Conservation (phyloP, 1,140 invertebrate genomes). For the Nebria ingens region DNA sequence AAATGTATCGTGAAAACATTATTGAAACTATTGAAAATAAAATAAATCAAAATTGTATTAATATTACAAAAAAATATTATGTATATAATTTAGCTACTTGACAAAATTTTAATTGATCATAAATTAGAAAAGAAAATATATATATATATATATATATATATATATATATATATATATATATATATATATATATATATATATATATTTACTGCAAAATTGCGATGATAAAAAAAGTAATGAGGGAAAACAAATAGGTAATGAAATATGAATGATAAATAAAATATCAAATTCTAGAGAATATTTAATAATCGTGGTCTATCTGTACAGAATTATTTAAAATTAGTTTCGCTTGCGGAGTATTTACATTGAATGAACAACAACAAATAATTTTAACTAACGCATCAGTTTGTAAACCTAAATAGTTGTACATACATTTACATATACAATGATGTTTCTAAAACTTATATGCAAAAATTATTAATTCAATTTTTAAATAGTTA, state of each 20-base stretch:
- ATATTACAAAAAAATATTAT: too few species aligned
- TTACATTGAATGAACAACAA: conserved; percentile 24
- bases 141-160: too few species aligned
- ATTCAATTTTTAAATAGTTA: too few species aligned
- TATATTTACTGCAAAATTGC: neutral
- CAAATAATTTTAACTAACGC: conserved; percentile 17
- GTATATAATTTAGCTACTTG: neutral
- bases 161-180: too few species aligned
- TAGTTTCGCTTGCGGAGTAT: conserved; percentile 24
- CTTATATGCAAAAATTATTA: too few species aligned
- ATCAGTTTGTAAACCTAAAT: conserved; percentile 4
- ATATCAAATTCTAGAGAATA: conserved; percentile 6
- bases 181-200: neutral
- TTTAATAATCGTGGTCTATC: conserved; percentile 16
- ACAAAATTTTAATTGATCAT: neutral
- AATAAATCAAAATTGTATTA: too few species aligned
- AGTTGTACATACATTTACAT: conserved; percentile 25
- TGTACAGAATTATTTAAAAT: conserved; percentile 25
- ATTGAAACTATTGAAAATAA: too few species aligned
- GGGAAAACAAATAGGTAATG: neutral
- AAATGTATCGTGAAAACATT: too few species aligned
- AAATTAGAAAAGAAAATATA: too few species aligned
- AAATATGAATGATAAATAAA: neutral
- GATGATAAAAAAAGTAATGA: neutral
- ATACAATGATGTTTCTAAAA: conserved; percentile 15